Evolutionary conservation across 1,140 invertebrate species (phyloP).

Genomic region (Apis laboriosa): DNA sequence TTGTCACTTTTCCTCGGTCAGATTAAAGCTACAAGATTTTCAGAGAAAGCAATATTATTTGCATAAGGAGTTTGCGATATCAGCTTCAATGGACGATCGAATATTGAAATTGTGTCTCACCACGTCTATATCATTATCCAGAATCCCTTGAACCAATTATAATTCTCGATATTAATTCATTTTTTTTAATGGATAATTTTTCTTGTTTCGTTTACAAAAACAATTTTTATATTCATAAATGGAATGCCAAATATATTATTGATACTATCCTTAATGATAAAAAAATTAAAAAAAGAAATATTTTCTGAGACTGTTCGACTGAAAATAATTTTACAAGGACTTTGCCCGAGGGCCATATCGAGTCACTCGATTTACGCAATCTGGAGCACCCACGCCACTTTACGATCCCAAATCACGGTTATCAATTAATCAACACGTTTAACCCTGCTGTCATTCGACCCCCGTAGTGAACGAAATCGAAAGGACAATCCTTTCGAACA

Average conservation of each 20-base stretch:
- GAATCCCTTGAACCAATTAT: constrained; percentile 56
- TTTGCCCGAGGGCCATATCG: neutral
- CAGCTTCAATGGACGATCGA: constrained; percentile 45
- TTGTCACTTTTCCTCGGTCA: constrained; percentile 12
- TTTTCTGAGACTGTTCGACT: no score
- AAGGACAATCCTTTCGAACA: constrained; percentile 9
- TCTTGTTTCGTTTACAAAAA: no score
- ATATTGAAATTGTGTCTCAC: constrained; percentile 54
- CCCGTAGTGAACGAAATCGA: constrained; percentile 4
- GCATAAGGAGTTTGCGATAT: constrained; percentile 38
- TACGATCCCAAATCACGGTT: neutral
- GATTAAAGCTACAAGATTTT: constrained; percentile 38
- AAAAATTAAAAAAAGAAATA: neutral
- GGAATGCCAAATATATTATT: no score
- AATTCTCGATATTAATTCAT: neutral
- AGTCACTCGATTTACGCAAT: neutral
- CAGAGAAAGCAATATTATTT: constrained; percentile 43
- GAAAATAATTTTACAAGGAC: neutral
- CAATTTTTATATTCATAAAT: no score
- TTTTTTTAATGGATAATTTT: no score
- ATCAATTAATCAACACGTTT: neutral
- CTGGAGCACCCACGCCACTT: constrained; percentile 12
- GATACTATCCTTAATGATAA: no score
- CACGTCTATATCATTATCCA: constrained; percentile 44
- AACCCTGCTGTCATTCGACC: neutral